Conservation (phyloP, 2,113 vertebrate genomes). For the Gymnogyps californianus region DNA sequence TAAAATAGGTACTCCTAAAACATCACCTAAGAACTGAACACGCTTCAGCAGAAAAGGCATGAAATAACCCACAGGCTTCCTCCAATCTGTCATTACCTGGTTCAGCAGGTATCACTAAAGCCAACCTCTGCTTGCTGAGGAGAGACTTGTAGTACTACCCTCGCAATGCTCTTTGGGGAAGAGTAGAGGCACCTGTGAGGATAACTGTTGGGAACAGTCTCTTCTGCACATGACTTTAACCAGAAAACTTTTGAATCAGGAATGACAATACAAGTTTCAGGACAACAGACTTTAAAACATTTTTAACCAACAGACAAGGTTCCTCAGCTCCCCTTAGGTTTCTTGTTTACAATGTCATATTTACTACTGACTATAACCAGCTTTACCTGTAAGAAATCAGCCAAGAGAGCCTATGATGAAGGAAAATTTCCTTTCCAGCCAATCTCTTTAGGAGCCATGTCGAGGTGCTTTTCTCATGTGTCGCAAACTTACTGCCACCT, state of each 20-base stretch:
- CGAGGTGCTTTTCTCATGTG: neutral
- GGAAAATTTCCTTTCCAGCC: neutral
- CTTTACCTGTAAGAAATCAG: neutral
- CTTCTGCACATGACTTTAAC: neutral
- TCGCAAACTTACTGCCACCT: neutral
- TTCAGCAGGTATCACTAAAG: neutral
- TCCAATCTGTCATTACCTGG: neutral
- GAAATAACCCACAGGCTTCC: neutral
- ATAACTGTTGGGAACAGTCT: neutral
- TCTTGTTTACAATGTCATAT: neutral
- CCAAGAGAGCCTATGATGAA: neutral
- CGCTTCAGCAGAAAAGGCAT: neutral
- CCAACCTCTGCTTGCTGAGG: neutral
- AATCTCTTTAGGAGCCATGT: neutral
- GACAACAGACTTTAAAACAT: neutral
- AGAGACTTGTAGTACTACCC: neutral
- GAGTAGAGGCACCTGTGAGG: neutral
- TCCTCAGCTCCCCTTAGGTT: neutral
- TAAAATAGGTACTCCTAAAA: neutral
- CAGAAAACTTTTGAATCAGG: neutral
- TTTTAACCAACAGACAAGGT: neutral
- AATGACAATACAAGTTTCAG: neutral
- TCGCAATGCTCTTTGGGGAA: rapidly evolving
- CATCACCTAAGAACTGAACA: neutral
- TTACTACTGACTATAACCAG: neutral